Base-by-base conservation (phyloP, 2,888 invertebrate species). In the Dioctria linearis region DNA sequence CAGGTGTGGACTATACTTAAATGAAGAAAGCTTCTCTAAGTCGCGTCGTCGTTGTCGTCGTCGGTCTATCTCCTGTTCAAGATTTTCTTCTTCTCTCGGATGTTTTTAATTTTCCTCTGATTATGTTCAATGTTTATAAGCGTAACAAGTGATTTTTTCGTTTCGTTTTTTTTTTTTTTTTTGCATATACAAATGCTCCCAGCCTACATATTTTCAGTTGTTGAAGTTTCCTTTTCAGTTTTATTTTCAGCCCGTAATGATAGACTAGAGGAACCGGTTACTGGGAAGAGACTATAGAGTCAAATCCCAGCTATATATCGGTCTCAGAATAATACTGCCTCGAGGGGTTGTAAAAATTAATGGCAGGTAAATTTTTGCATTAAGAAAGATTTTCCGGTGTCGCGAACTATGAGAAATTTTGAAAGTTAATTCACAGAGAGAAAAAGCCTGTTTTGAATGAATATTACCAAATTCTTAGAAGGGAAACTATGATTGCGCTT, bases 1-100 rank as follows among this genome's bases (percentile, higher is more conserved):
- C 73, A 73, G 73, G 57, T 73, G 73, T 73, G 73, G 73, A 57
- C 73, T 73, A 57, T 39, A 43, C 73, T 73, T 39, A 61, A 61
- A 61, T 37, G 61, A 61, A 25, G 25, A 25, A 61, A 61, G 25
- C 39, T 8, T 61, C 39, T 61, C 61, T 61, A 25, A 4, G 25
- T 25, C 25, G 25, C 61, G 25, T 25, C 25, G 25, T 25, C 25
- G 25, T 25, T 2, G 25, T 25, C 25, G 25, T 25, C 25, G 25
- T 25, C 25, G 25, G 25, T 25, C 25, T 25, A 25, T 25, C 61
- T 25, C 39, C 37, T n/a, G 25, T 61, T 61, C 39, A 37, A n/a
- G 54, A 46, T 13, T 59, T 59, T 59, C 25, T 61, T 61, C 61
- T 8, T 61, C 61, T 61, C 11, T 25, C 25, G 25, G 25, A 25